A percentile compares a stretch with the other conserved stretches of the same genome.
Conservation (phyloP, 2,113 vertebrate species). For the Tragelaphus buxtoni region DNA sequence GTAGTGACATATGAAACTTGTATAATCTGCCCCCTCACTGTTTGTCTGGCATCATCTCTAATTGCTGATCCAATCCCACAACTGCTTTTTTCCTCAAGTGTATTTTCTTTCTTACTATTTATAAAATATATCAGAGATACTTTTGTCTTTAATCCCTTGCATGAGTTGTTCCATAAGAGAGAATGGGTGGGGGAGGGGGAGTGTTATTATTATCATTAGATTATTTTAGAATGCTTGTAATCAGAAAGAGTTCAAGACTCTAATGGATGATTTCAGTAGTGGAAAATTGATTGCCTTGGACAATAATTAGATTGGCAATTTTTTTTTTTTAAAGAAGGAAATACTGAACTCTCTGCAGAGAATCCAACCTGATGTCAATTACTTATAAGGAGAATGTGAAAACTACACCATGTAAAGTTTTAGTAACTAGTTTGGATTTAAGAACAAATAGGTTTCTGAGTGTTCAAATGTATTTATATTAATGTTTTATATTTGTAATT, state of each 20-base stretch:
- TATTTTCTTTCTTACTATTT: background rate
- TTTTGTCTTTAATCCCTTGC: background rate
- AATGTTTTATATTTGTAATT: background rate
- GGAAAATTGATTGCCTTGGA: background rate
- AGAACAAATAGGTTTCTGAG: background rate
- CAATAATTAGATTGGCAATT: background rate
- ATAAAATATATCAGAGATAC: background rate
- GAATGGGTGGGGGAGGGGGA: fast-evolving
- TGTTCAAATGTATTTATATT: background rate
- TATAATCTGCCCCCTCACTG: background rate
- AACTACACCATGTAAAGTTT: background rate
- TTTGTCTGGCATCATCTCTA: background rate
- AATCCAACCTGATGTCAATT: background rate
- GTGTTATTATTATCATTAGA: background rate
- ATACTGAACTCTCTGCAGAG: background rate
- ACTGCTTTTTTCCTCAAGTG: background rate
- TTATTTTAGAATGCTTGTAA: background rate
- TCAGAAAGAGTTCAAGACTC: background rate
- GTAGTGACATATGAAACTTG: background rate
- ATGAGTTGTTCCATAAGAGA: background rate
- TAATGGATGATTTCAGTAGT: background rate
- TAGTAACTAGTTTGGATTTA: background rate
- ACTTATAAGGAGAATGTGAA: background rate
- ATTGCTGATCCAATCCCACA: background rate
- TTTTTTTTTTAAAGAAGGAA: background rate